A percentile compares a stretch with the other conserved stretches of the same genome.
phyloP scores from a whole-genome alignment of 1,140 invertebrate genomes.

The Scaptomyza hsui region DNA sequence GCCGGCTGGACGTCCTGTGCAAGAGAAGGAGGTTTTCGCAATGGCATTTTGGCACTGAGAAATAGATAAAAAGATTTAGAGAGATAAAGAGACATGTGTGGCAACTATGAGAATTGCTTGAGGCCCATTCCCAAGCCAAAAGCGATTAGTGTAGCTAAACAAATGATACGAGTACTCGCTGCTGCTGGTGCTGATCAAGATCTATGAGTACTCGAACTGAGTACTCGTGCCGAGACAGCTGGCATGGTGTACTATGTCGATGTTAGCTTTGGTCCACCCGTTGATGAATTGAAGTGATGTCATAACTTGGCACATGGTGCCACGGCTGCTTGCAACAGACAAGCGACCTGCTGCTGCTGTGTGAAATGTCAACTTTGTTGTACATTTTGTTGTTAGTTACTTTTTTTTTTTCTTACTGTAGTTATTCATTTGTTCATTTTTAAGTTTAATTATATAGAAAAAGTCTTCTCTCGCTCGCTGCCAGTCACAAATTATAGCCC shows the following conservation, averaged over 20 bases:
- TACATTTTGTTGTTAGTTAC: conserved; percentile 15
- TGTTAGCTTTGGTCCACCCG: conserved; percentile 18
- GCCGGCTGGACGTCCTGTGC: conserved; percentile 87
- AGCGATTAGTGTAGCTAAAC: conserved; percentile 50
- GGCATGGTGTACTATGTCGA: neutral
- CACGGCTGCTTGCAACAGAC: conserved; percentile 70
- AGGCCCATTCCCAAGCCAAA: conserved; percentile 40
- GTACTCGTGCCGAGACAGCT: conserved; percentile 19
- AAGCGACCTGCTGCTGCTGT: conserved; percentile 67
- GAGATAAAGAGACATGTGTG: neutral
- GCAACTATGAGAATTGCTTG: conserved; percentile 1
- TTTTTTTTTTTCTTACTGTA: conserved; percentile 4
- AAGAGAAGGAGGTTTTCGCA: conserved; percentile 86
- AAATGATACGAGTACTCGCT: conserved; percentile 53
- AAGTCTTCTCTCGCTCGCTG: conserved; percentile 47
- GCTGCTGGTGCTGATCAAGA: conserved; percentile 19
- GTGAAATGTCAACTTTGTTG: conserved; percentile 76
- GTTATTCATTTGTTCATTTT: conserved; percentile 27
- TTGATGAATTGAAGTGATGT: conserved; percentile 67
- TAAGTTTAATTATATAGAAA: conserved; percentile 75
- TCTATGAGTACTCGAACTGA: conserved; percentile 15
- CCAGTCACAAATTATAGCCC: conserved; percentile 73
- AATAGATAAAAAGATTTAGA: neutral
- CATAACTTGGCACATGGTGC: conserved; percentile 78
- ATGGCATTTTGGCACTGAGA: conserved; percentile 67